Conservation (phyloP, 2,797 vertebrate species). For the Squalus acanthias region DNA sequence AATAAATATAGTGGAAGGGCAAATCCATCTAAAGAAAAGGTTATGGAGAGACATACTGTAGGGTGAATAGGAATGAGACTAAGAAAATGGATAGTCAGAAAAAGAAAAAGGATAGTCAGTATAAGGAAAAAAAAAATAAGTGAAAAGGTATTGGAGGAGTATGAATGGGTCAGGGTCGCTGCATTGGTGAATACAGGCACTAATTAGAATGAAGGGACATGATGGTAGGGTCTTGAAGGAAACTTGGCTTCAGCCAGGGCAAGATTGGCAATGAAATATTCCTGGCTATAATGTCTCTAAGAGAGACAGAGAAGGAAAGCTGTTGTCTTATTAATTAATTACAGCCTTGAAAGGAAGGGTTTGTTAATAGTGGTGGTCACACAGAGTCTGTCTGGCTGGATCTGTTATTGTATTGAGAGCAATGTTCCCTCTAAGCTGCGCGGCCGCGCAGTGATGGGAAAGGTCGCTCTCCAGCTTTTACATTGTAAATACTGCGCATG, state of each 20-base stretch:
- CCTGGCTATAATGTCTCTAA: background rate
- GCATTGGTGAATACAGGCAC: background rate
- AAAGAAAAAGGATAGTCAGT: background rate
- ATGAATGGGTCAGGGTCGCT: background rate
- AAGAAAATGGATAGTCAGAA: background rate
- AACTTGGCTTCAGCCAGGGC: background rate
- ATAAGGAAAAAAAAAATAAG: background rate
- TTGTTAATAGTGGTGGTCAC: background rate
- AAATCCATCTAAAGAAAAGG: background rate
- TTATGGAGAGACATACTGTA: background rate
- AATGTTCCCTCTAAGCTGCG: too few species aligned
- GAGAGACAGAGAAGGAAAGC: background rate
- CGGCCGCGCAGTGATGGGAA: too few species aligned
- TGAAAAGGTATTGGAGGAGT: background rate
- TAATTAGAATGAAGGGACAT: background rate
- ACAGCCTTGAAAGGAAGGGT: background rate
- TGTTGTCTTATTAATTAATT: background rate
- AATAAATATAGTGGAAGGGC: too few species aligned
- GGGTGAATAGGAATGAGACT: background rate
- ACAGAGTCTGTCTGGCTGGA: background rate
- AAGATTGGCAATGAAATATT: background rate
- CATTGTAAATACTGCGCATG: too few species aligned
- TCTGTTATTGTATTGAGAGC: background rate
- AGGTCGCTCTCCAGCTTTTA: too few species aligned
- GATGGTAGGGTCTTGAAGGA: background rate